Percentiles rank a stretch among this genome's conserved stretches.
phyloP scores from a whole-genome alignment of 2,797 vertebrate genomes.

The Triplophysa yarkandensis region DNA sequence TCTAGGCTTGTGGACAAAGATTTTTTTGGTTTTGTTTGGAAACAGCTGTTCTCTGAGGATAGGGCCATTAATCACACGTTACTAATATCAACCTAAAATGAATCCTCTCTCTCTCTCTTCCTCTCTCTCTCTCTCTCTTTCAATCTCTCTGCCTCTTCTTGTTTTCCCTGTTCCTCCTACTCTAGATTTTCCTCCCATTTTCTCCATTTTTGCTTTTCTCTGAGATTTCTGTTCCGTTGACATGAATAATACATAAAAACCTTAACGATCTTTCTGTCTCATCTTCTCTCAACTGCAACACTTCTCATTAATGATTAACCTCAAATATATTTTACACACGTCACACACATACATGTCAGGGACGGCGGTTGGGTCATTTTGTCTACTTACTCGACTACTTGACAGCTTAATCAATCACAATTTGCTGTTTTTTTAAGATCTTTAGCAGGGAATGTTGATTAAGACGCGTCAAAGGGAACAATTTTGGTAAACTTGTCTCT shows the following conservation, averaged over 20 bases:
- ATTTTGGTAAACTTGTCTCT: not conserved
- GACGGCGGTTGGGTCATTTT: not conserved
- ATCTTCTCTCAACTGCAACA: not conserved
- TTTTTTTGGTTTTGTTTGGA: not conserved
- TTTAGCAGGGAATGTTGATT: not conserved
- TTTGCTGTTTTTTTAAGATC: not conserved
- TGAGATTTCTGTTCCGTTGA: conserved; percentile 4
- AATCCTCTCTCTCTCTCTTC: not conserved
- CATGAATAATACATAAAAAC: conserved; percentile 16
- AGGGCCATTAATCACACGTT: conserved; percentile 39
- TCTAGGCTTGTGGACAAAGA: no score
- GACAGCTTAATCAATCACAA: not conserved
- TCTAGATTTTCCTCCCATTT: conserved; percentile 20
- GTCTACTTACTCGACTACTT: not conserved
- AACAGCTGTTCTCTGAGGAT: conserved; percentile 30
- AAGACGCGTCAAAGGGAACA: not conserved
- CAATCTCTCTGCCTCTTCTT: not conserved
- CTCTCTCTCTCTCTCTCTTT: not conserved
- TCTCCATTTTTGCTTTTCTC: not conserved
- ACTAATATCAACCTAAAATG: conserved; percentile 20
- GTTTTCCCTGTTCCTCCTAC: conserved; percentile 6
- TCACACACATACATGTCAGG: not conserved
- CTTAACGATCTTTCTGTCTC: conserved; percentile 28
- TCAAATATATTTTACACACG: not conserved
- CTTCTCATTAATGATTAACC: conserved; percentile 20